Conservation (phyloP, 2,797 vertebrate genomes). For the Triplophysa yarkandensis region DNA sequence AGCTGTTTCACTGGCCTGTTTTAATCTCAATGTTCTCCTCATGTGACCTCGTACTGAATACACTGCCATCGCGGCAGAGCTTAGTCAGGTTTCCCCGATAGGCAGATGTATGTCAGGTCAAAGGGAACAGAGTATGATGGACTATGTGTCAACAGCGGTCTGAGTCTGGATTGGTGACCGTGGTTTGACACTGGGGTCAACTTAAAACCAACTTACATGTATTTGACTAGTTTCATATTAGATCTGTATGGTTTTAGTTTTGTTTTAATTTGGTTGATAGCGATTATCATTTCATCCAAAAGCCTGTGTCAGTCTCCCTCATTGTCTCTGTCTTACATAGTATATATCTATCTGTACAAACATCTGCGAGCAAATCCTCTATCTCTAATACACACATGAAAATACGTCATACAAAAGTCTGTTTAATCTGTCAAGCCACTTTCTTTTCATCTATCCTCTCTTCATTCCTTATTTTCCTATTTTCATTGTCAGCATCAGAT, state of each 20-base stretch:
- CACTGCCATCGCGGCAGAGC: constrained; percentile 8
- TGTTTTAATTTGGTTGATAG: not conserved
- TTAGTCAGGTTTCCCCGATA: not conserved
- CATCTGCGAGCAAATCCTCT: not conserved
- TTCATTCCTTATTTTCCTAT: not conserved
- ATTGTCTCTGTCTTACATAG: not conserved
- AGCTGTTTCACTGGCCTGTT: constrained; percentile 46
- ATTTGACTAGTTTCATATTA: not conserved
- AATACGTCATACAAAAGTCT: not conserved
- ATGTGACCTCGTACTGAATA: constrained; percentile 14
- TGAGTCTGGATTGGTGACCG: not conserved
- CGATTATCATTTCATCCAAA: not conserved
- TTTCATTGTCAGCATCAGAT: constrained; percentile 20
- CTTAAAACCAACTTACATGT: not conserved
- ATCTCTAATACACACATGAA: not conserved
- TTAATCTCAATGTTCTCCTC: constrained; percentile 29
- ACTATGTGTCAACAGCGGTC: not conserved
- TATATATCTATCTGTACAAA: constrained; percentile 22
- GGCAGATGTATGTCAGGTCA: constrained; percentile 11
- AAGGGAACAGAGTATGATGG: not conserved
- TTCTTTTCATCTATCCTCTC: not conserved
- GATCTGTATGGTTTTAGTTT: not conserved
- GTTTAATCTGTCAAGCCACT: constrained; percentile 2
- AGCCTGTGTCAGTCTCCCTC: not conserved
- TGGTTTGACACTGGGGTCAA: not conserved